These are phyloP conservation scores for Isaurus tuberculatus DNA, from an alignment of 92 coral and sea anemone genomes.

Conservation along the genomic window DNA sequence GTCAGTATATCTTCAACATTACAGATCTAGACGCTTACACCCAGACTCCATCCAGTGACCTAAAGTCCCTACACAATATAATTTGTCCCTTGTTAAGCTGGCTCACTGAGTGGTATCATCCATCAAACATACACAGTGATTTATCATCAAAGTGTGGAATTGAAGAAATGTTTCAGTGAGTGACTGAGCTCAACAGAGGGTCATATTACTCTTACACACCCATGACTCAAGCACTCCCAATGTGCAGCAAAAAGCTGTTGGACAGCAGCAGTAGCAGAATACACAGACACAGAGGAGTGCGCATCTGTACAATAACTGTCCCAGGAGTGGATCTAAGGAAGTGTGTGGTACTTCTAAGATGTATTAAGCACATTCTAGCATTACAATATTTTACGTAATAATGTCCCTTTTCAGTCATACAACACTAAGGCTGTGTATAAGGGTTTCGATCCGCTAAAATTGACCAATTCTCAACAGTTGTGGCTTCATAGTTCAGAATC, in stretches of 20 bases:
- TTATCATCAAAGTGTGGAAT: slow-evolving; percentile 35
- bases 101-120: slow-evolving; percentile 31
- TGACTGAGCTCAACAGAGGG: slow-evolving; percentile 52
- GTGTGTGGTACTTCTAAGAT: slow-evolving; percentile 60
- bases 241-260: slow-evolving; percentile 96
- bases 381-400: too few relatives aligned
- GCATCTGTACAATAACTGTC: slow-evolving; percentile 39
- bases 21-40: too few relatives aligned
- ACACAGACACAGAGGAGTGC: slow-evolving; percentile 53
- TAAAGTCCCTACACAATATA: too few relatives aligned
- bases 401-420: too few relatives aligned
- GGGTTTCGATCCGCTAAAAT: too few relatives aligned
- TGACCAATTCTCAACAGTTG: too few relatives aligned
- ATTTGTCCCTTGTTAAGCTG: slow-evolving; percentile 55
- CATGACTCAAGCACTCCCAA: slow-evolving; percentile 95
- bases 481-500: too few relatives aligned
- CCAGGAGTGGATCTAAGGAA: slow-evolving; percentile 98
- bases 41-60: too few relatives aligned
- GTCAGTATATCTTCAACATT: too few relatives aligned
- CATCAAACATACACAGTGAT: slow-evolving; percentile 17
- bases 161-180: slow-evolving; percentile 14
- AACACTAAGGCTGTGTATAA: too few relatives aligned
- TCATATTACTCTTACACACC: slow-evolving; percentile 78
- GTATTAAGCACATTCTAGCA: background rate
- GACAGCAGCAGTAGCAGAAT: slow-evolving; percentile 53